Base-by-base conservation (phyloP, 1,140 invertebrate genomes). In the Magallana gigas region DNA sequence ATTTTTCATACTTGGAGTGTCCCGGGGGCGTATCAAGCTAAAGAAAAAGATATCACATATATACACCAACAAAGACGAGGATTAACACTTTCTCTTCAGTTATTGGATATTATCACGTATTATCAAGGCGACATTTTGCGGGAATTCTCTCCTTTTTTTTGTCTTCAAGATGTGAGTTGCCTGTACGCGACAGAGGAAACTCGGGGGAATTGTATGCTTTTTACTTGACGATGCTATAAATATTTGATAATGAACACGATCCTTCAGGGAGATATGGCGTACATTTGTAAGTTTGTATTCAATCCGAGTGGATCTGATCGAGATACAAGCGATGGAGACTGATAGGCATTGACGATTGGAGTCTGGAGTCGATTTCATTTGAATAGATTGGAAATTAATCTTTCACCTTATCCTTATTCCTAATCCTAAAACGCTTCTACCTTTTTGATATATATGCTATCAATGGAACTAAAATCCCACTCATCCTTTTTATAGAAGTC, bases 141-240 rank as follows among this genome's bases (percentile, higher is more conserved):
- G 36, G 36, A 76, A 23, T 29, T 18, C 23, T 29, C 23, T 8
- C 14, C 12, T 12, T 18, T 76, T 76, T 48, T 62, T 29, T 76
- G 68, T 76, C 68, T 36, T 76, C 18, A 29, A 76, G 36, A 36
- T 11, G 68, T 76, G 36, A 76, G 68, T 29, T 76, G 68, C 23
- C 6, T 16, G n/a, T 14, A 62, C 14, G n/a, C 8, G 68, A 76
- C 68, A 76, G 68, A 76, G 68, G 8, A 76, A 76, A 76, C 68
- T 76, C 68, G 68, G 68, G 68, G 68, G 68, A 29, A 29, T 76
- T 29, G 11, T 76, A 76, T 36, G 68, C 68, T 76, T 36, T 76
- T 76, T 76, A 76, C 68, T 29, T 76, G 23, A 23, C 18, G 68
- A 12, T 76, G 68, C 9, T 29, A 36, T 76, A 36, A 76, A 76